phyloP scores from a whole-genome alignment of 2,113 vertebrate species.

The Australoheros scitulus region DNA sequence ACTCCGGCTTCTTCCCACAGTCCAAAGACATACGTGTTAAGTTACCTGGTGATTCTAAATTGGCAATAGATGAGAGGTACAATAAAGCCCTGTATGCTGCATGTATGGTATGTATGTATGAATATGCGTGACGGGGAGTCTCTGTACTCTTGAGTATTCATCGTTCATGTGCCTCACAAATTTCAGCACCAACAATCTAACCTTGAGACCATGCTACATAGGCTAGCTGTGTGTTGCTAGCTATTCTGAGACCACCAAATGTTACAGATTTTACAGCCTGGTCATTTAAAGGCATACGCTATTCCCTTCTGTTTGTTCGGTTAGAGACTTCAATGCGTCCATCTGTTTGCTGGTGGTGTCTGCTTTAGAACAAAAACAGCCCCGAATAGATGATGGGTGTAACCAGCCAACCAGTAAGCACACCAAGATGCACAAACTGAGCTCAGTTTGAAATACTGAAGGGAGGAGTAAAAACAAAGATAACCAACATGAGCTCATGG shows the following conservation, averaged over 20 bases:
- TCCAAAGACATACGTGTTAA: background rate
- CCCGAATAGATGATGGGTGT: background rate
- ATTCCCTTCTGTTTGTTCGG: background rate
- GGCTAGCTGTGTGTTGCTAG: background rate
- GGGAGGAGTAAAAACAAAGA: background rate
- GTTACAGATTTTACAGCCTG: too few species aligned
- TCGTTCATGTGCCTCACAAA: background rate
- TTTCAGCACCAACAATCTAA: background rate
- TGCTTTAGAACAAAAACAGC: background rate
- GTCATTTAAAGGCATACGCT: background rate
- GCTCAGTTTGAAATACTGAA: background rate
- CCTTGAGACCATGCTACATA: background rate
- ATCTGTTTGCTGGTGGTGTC: background rate
- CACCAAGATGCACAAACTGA: background rate
- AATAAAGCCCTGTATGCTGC: fast-evolving
- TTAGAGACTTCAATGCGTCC: background rate
- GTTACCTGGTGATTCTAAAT: background rate
- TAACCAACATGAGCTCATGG: background rate
- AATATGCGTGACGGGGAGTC: background rate
- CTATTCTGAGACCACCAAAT: too few species aligned
- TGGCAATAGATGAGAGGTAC: background rate
- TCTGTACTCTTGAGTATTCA: background rate
- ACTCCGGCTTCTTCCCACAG: background rate
- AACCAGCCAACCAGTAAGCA: background rate
- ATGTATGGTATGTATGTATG: background rate